Conservation (phyloP, 2,797 vertebrate species). For the Macrochelys suwanniensis region DNA sequence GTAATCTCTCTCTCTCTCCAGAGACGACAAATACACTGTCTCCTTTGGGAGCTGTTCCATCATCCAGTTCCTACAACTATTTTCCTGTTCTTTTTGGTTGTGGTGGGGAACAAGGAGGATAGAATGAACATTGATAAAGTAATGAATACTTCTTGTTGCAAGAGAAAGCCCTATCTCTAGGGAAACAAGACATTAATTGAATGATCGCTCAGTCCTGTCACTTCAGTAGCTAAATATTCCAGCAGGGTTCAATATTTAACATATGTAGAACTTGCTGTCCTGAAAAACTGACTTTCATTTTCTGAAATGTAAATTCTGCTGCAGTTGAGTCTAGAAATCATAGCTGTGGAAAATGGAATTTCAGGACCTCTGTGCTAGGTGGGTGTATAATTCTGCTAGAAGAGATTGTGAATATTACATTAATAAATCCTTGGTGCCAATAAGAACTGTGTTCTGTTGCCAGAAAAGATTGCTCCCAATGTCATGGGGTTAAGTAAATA, state of each 20-base stretch:
- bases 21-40: neutral
- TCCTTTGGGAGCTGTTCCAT: neutral
- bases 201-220: neutral
- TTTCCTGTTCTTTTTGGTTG: conserved; percentile 26
- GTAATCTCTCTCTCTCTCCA: neutral
- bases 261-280: neutral
- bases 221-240: neutral
- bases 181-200: neutral
- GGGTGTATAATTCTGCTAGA: neutral
- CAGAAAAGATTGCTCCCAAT: neutral
- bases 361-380: neutral
- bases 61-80: neutral
- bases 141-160: neutral
- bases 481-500: neutral
- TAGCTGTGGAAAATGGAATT: neutral
- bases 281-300: fast-evolving
- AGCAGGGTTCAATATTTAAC: neutral
- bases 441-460: neutral
- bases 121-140: neutral
- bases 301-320: neutral
- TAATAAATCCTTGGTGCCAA: neutral
- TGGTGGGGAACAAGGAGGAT: neutral
- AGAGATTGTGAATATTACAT: neutral
- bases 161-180: neutral
- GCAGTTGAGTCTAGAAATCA: neutral